These are phyloP conservation scores for Epiperipatus broadwayi DNA, from an alignment of 2,888 invertebrate species.

Conservation along the genomic window DNA sequence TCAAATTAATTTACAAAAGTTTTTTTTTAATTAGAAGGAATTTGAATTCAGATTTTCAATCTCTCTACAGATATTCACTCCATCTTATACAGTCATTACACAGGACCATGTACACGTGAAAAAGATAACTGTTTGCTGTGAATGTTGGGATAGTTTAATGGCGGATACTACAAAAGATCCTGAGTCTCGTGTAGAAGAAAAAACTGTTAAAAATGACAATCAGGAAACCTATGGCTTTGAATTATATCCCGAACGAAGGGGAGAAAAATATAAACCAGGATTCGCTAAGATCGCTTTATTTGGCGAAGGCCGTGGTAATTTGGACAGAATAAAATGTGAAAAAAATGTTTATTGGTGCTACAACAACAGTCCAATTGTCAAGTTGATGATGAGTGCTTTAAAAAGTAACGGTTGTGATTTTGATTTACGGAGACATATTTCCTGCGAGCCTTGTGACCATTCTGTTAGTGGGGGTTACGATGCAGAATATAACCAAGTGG, in stretches of 20 bases:
- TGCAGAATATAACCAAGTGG: slow-evolving; percentile 61
- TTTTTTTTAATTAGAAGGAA: no score
- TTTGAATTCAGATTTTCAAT: no score
- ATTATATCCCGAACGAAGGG: slow-evolving; percentile 46
- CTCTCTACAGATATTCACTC: no score
- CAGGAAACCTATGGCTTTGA: slow-evolving; percentile 5
- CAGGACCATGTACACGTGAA: no score
- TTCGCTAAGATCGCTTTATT: slow-evolving; percentile 39
- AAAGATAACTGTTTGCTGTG: no score
- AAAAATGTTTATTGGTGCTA: slow-evolving; percentile 52
- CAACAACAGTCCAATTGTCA: slow-evolving; percentile 53
- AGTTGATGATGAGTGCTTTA: slow-evolving; percentile 63
- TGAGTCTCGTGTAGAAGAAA: no score
- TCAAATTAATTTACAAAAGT: no score
- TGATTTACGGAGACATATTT: slow-evolving; percentile 65
- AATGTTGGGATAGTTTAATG: no score
- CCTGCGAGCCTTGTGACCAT: slow-evolving; percentile 70
- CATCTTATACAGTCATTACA: no score
- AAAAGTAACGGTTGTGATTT: slow-evolving; percentile 59
- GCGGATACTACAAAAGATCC: no score
- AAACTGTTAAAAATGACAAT: no score
- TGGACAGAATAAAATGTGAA: slow-evolving; percentile 58
- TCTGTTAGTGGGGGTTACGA: slow-evolving; percentile 79
- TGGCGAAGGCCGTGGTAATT: slow-evolving; percentile 45
- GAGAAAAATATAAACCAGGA: slow-evolving; percentile 37